Evolutionary conservation across 2,888 invertebrate species (phyloP).

Genomic region (Rugalucina vietnamica): DNA sequence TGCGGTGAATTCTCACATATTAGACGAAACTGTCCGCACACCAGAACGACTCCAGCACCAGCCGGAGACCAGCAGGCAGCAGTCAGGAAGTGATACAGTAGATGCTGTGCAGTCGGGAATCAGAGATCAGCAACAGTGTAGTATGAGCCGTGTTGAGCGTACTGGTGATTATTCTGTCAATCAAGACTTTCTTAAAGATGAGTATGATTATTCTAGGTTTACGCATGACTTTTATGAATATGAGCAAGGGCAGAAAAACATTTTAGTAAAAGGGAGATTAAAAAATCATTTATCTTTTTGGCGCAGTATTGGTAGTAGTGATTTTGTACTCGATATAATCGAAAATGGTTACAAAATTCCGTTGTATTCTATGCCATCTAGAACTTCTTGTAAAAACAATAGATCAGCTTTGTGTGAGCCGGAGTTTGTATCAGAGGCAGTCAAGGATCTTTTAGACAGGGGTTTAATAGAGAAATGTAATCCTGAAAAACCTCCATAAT

Average conservation of each 20-base stretch:
- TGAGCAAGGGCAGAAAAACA: conserved; percentile 40
- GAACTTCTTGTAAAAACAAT: conserved; percentile 18
- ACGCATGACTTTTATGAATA: conserved; percentile 48
- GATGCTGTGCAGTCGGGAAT: not conserved
- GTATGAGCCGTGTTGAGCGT: not conserved
- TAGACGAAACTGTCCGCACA: conserved; percentile 26
- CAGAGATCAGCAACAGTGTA: not conserved
- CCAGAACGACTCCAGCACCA: not conserved
- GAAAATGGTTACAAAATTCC: conserved; percentile 31
- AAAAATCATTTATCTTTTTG: conserved; percentile 10
- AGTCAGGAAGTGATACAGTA: not conserved
- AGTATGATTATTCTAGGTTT: conserved; percentile 32
- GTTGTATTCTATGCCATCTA: not conserved
- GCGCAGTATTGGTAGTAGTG: not conserved
- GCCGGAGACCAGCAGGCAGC: not conserved
- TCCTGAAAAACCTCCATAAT: not conserved
- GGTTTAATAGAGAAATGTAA: conserved; percentile 15
- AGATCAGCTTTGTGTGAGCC: conserved; percentile 10
- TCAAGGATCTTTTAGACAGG: conserved; percentile 30
- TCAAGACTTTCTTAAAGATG: conserved; percentile 33
- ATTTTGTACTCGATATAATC: conserved; percentile 16
- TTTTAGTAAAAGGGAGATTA: conserved; percentile 42
- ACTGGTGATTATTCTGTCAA: not conserved
- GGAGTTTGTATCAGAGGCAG: conserved; percentile 32
- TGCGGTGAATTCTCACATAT: conserved; percentile 39